A percentile compares a stretch with the other conserved stretches of the same genome.
Conservation (phyloP, 2,797 vertebrate genomes). For the Menidia menidia region DNA sequence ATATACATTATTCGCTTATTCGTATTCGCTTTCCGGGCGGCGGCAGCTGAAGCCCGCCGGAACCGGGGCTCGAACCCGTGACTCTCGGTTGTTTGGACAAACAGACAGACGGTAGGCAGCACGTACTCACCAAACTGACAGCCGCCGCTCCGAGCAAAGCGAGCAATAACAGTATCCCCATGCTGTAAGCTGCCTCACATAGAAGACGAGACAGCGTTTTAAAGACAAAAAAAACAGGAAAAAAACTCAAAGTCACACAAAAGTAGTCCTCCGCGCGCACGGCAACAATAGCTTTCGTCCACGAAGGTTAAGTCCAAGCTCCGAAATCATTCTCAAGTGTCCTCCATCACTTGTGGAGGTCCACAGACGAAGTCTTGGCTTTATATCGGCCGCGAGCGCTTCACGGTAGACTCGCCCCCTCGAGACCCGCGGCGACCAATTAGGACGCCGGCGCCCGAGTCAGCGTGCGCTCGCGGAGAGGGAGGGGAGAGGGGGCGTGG, state of each 20-base stretch:
- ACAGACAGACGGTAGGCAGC: slow-evolving; percentile 5
- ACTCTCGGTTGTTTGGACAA: slow-evolving; percentile 28
- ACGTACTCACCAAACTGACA: slow-evolving; percentile 72
- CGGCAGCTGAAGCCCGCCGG: slow-evolving; percentile 14
- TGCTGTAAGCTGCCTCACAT: slow-evolving; percentile 62
- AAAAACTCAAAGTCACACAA: slow-evolving; percentile 12
- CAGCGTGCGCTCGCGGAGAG: slow-evolving; percentile 44
- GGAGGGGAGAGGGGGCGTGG: slow-evolving; percentile 34
- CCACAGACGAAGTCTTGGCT: slow-evolving; percentile 55
- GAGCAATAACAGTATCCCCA: slow-evolving; percentile 74
- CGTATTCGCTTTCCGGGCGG: neutral
- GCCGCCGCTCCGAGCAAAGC: slow-evolving; percentile 58
- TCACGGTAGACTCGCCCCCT: slow-evolving; percentile 66
- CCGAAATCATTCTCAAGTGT: slow-evolving; percentile 8
- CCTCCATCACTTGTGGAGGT: slow-evolving; percentile 52
- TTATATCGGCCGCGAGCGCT: slow-evolving; percentile 69
- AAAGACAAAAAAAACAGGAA: neutral
- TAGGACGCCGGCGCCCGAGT: slow-evolving; percentile 49
- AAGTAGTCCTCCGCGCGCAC: slow-evolving; percentile 41
- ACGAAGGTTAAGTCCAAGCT: slow-evolving; percentile 55
- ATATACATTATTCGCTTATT: too few relatives aligned
- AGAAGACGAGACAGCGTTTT: slow-evolving; percentile 5
- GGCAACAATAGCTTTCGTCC: slow-evolving; percentile 51
- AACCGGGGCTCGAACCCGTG: slow-evolving; percentile 22
- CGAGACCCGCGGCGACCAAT: slow-evolving; percentile 67